phyloP scores from a whole-genome alignment of 2,113 vertebrate genomes.

The Myotis brandtii region DNA sequence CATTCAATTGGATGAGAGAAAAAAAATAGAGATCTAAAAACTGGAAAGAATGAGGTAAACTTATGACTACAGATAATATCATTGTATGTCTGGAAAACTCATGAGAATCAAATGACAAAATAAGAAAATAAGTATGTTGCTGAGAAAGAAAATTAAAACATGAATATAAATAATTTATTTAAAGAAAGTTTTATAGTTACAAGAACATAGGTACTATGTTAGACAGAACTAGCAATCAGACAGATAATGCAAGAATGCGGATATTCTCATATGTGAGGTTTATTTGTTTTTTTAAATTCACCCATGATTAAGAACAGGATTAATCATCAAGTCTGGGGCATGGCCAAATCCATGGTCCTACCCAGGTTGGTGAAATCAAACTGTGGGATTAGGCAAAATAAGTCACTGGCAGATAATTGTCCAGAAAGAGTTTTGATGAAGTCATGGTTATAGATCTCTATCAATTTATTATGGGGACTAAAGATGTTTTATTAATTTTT shows the following conservation, averaged over 20 bases:
- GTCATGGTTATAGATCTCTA: not conserved
- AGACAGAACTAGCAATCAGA: not conserved
- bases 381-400: not conserved
- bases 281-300: not conserved
- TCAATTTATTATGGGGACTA: not conserved
- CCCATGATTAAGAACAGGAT: not conserved
- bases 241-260: not conserved
- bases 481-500: constrained; percentile 3
- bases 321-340: not conserved
- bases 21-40: not conserved
- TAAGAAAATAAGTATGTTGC: not conserved
- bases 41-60: not conserved
- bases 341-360: not conserved
- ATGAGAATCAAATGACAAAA: constrained; percentile 12
- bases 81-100: not conserved
- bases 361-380: not conserved
- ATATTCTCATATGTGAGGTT: not conserved
- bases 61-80: not conserved
- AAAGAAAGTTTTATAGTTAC: not conserved
- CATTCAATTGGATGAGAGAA: not conserved
- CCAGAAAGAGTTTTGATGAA: not conserved
- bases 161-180: not conserved
- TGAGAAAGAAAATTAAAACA: not conserved
- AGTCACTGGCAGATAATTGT: not conserved
- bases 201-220: not conserved